phyloP scores from a whole-genome alignment of 2,888 invertebrate genomes.

The Luperina testacea region DNA sequence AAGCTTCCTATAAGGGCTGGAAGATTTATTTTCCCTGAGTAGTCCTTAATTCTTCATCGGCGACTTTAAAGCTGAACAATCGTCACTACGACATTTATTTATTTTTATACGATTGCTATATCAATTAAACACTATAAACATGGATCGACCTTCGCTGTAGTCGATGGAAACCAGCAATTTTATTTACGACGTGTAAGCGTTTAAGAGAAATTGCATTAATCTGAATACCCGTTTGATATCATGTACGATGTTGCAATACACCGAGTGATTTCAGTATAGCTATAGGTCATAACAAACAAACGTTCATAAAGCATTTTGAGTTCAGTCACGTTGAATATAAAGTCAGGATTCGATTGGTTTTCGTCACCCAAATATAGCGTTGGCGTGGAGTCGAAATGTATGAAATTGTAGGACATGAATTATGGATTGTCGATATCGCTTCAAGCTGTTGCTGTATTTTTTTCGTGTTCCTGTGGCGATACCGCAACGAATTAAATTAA shows the following conservation, averaged over 20 bases:
- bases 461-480: slow-evolving; percentile 86
- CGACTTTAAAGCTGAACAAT: slow-evolving; percentile 68
- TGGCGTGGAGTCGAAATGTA: slow-evolving; percentile 79
- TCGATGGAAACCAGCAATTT: slow-evolving; percentile 87
- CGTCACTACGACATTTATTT: slow-evolving; percentile 65
- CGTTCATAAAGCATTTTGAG: slow-evolving; percentile 63
- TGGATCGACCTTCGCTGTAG: slow-evolving; percentile 78
- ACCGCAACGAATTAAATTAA: slow-evolving; percentile 90
- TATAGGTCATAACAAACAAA: slow-evolving; percentile 72
- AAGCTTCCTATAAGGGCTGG: slow-evolving; percentile 27
- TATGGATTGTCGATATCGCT: slow-evolving; percentile 91
- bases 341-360: slow-evolving; percentile 76
- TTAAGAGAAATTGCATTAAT: slow-evolving; percentile 91
- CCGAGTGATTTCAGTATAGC: slow-evolving; percentile 74
- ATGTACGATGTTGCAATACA: slow-evolving; percentile 89
- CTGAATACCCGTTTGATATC: slow-evolving; percentile 90
- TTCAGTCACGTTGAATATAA: slow-evolving; percentile 72
- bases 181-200: slow-evolving; percentile 90
- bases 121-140: slow-evolving; percentile 85
- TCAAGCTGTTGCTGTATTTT: slow-evolving; percentile 90
- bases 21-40: slow-evolving; percentile 63
- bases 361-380: slow-evolving; percentile 72
- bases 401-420: slow-evolving; percentile 90
- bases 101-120: slow-evolving; percentile 77
- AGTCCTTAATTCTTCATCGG: slow-evolving; percentile 67